These are phyloP conservation scores for Epinephelus lanceolatus DNA, from an alignment of 2,113 vertebrate genomes.

Conservation along the genomic window DNA sequence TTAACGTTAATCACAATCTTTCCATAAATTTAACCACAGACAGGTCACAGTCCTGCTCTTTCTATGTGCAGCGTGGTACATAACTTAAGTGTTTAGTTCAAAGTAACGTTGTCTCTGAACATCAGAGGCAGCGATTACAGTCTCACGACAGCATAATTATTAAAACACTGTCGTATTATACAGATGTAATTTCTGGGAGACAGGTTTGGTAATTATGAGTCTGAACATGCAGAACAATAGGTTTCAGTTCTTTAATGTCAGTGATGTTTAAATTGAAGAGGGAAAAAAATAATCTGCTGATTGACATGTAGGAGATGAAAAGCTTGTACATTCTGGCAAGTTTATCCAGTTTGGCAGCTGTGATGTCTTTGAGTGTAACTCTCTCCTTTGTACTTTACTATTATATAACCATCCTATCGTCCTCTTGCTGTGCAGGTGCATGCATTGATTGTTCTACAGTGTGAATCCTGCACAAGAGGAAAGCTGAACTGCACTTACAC, in stretches of 20 bases:
- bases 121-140: too few relatives aligned
- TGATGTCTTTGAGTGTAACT: background rate
- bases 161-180: too few relatives aligned
- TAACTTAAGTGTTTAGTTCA: too few relatives aligned
- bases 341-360: constrained; percentile 22
- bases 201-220: too few relatives aligned
- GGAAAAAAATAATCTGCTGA: background rate
- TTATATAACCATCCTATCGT: background rate
- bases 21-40: too few relatives aligned
- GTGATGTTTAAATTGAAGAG: too few relatives aligned
- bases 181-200: too few relatives aligned
- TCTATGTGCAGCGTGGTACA: too few relatives aligned
- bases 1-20: too few relatives aligned
- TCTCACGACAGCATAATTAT: too few relatives aligned
- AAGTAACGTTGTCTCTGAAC: too few relatives aligned
- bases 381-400: background rate
- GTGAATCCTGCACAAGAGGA: background rate
- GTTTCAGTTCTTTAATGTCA: background rate
- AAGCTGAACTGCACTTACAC: background rate
- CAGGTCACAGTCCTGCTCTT: too few relatives aligned
- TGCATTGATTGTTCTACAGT: background rate
- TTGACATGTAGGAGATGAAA: background rate
- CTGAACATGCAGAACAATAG: background rate
- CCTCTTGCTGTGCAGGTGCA: background rate
- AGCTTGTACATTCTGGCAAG: background rate